These are phyloP conservation scores for Arctopsyche grandis DNA, from an alignment of 1,140 invertebrate genomes.

Conservation along the genomic window DNA sequence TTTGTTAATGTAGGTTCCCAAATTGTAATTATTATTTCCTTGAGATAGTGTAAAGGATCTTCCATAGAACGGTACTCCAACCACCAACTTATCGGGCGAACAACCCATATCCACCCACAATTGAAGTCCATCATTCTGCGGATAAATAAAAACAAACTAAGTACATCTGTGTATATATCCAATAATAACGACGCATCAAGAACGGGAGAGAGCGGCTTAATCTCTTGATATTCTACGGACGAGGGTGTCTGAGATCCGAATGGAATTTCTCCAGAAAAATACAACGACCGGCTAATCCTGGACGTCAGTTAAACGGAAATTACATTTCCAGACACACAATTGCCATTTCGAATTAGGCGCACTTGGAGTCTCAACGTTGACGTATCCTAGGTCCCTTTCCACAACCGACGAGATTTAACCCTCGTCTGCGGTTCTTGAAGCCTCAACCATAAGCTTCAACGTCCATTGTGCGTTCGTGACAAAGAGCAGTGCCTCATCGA, in stretches of 20 bases:
- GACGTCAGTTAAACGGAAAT: conserved; percentile 10
- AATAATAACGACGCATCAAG: conserved; percentile 3
- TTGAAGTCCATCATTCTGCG: conserved; percentile 82
- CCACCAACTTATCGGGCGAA: conserved; percentile 85
- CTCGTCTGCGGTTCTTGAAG: conserved; percentile 9
- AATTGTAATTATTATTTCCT: conserved; percentile 83
- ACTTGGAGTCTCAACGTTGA: background rate
- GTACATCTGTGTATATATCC: conserved; percentile 46
- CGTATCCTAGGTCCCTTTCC: background rate
- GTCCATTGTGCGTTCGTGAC: background rate
- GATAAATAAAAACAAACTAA: conserved; percentile 50
- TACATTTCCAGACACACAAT: background rate
- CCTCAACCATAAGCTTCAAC: background rate
- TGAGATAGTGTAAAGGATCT: conserved; percentile 81
- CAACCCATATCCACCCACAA: conserved; percentile 90
- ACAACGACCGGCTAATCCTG: background rate
- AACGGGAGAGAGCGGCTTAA: background rate
- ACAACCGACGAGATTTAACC: background rate
- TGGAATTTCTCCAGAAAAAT: background rate
- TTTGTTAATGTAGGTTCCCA: conserved; percentile 88
- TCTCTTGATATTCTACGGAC: background rate
- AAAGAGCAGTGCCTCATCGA: too few relatives aligned
- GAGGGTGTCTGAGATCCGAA: background rate
- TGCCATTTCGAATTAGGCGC: background rate
- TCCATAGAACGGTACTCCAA: conserved; percentile 89